These are phyloP conservation scores for Syrista parreyssii DNA, from an alignment of 2,888 invertebrate species.

Conservation along the genomic window DNA sequence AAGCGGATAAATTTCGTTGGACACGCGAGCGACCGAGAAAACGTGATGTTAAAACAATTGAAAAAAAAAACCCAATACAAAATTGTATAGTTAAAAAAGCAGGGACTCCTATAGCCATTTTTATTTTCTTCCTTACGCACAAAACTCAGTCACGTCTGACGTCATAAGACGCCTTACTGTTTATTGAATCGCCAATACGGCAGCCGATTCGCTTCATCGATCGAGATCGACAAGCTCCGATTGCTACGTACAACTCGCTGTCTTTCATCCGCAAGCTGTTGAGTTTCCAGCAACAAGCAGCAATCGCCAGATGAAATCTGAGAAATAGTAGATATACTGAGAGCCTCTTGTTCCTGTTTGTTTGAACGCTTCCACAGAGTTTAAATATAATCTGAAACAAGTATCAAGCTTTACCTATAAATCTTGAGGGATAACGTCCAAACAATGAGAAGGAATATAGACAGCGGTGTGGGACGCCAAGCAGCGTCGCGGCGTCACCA, in stretches of 20 bases:
- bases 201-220: conserved; percentile 11
- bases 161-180: background rate
- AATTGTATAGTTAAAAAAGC: background rate
- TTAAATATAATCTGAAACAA: background rate
- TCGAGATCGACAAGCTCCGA: conserved; percentile 11
- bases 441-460: background rate
- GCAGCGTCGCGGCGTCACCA: conserved; percentile 2
- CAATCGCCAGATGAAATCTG: background rate
- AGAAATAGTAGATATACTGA: background rate
- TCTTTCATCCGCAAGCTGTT: background rate
- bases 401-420: background rate
- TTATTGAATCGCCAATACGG: background rate
- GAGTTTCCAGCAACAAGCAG: background rate
- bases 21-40: too few relatives aligned
- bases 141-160: background rate
- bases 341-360: background rate
- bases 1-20: background rate
- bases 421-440: background rate
- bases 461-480: background rate
- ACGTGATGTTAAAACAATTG: background rate
- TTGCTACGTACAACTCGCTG: background rate
- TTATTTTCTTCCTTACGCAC: background rate
- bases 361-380: background rate
- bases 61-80: background rate
- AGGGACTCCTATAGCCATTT: background rate